A percentile compares a stretch with the other conserved stretches of the same genome.
Conservation (phyloP, 2,113 vertebrate genomes). For the Pseudolaguvia tuberculata region DNA sequence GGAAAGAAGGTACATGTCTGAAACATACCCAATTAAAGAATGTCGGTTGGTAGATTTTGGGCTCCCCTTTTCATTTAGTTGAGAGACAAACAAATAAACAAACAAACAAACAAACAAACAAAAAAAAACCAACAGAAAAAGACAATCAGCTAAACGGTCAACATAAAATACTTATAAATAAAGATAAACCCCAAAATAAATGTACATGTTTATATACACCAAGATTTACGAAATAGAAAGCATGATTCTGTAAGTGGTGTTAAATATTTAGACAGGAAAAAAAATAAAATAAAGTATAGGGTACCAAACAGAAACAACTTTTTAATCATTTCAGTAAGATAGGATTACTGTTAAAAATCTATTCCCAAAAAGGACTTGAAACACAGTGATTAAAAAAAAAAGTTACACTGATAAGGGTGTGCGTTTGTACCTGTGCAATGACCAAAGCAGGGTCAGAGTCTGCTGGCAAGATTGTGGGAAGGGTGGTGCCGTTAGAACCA, state of each 20-base stretch:
- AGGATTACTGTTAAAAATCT: background rate
- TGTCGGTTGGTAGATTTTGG: constrained; percentile 55
- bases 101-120: constrained; percentile 42
- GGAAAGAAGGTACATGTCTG: background rate
- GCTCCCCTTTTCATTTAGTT: constrained; percentile 59
- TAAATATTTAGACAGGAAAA: constrained; percentile 9
- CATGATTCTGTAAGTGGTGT: constrained; percentile 27
- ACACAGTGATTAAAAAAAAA: constrained; percentile 1
- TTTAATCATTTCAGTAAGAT: background rate
- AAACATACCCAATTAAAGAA: constrained; percentile 65
- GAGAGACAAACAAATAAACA: constrained; percentile 45
- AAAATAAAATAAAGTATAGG: constrained; percentile 6
- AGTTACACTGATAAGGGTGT: constrained; percentile 9
- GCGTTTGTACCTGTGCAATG: constrained; percentile 70
- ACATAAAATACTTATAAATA: constrained; percentile 39
- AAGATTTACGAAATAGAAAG: constrained; percentile 5
- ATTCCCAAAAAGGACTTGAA: background rate
- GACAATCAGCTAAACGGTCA: constrained; percentile 32
- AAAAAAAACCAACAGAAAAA: constrained; percentile 46
- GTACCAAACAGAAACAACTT: background rate
- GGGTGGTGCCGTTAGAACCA: constrained; percentile 65
- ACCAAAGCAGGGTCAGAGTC: constrained; percentile 69
- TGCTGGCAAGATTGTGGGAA: constrained; percentile 66
- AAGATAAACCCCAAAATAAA: constrained; percentile 18
- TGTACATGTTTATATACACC: background rate